Evolutionary conservation across 2,113 vertebrate genomes (phyloP), one percentile per base, ranked within the genome.

Genomic region (Upupa epops): DNA sequence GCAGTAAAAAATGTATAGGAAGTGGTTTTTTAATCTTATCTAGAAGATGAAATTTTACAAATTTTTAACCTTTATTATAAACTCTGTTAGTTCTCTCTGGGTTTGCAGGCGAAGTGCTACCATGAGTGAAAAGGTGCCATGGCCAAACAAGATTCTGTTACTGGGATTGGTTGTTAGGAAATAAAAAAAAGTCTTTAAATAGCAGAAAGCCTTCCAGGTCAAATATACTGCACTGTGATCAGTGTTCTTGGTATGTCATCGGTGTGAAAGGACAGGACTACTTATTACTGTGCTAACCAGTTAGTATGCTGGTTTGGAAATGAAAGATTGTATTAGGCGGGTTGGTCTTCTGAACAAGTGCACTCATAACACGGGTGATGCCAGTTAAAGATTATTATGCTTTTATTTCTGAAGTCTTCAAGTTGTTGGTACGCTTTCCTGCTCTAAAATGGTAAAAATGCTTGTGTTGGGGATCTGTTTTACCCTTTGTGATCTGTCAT

Each of bases 301-400:
- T 37, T 60, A 32, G 8, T 40, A 12, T 0, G 1, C 16, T 37
- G 11, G 45, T 61, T 14, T 20, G 61, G n/a, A 37, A 42, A 15
- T 22, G 29, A 25, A 75, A 75, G 45, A 21, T 64, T 1, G 0
- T 17, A 9, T 65, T 18, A 21, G 52, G 3, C 36, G 29, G 34
- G 13, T 48, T 17, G 42, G 6, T 52, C 40, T 59, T 17, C 24
- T 32, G 12, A 83, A 59, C 13, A 84, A 56, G 54, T 18, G 13
- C 0, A 1, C 32, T 49, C 11, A 4, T 42, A 36, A 21, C 0
- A 4, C 32, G 24, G 19, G 22, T 1, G 5, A 11, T 36, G 24
- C 26, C 52, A 60, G 32, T 55, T 80, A 32, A n/a, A 65, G 74
- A 21, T 52, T 18, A 18, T 29, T 37, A 19, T 60, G 19, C 21